A percentile compares a stretch with the other conserved stretches of the same genome.
These are phyloP conservation scores for Parochlus steinenii DNA, from an alignment of 2,888 invertebrate genomes.

Conservation along the genomic window DNA sequence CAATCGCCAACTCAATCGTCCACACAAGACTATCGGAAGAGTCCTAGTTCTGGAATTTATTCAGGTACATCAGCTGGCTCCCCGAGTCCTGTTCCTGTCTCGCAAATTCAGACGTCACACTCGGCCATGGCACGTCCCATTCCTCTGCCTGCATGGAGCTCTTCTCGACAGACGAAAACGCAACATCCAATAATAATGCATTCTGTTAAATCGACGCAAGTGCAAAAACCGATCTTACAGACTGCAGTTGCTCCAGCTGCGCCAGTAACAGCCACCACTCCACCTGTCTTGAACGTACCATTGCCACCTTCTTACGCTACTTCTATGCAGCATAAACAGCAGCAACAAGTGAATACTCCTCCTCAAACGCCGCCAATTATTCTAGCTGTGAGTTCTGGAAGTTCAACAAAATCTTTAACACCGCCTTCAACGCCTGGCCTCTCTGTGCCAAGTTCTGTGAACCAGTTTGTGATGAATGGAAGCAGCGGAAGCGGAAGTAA, in stretches of 20 bases:
- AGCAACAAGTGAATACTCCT: constrained; percentile 33
- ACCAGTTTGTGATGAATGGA: too few species aligned
- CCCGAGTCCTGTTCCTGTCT: constrained; percentile 64
- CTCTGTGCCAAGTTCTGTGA: constrained; percentile 20
- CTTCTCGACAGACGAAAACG: constrained; percentile 58
- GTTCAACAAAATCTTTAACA: constrained; percentile 22
- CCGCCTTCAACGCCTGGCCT: constrained; percentile 18
- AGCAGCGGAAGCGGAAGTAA: constrained; percentile 4
- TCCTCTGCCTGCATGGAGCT: constrained; percentile 49
- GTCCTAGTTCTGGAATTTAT: constrained; percentile 73
- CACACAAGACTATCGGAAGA: constrained; percentile 58
- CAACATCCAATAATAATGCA: constrained; percentile 94
- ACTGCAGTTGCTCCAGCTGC: constrained; percentile 87
- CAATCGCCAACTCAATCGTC: constrained; percentile 72
- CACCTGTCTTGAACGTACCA: constrained; percentile 32
- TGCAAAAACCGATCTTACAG: constrained; percentile 86
- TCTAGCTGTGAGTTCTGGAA: constrained; percentile 29
- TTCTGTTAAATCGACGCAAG: constrained; percentile 88
- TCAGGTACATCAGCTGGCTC: constrained; percentile 72
- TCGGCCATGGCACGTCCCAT: constrained; percentile 58
- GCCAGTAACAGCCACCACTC: constrained; percentile 41
- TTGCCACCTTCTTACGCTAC: constrained; percentile 73
- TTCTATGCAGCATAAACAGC: constrained; percentile 60
- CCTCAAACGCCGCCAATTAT: constrained; percentile 38
- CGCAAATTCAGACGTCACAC: constrained; percentile 39